Conservation (phyloP, 2,888 invertebrate species). For the Heliconius erato region DNA sequence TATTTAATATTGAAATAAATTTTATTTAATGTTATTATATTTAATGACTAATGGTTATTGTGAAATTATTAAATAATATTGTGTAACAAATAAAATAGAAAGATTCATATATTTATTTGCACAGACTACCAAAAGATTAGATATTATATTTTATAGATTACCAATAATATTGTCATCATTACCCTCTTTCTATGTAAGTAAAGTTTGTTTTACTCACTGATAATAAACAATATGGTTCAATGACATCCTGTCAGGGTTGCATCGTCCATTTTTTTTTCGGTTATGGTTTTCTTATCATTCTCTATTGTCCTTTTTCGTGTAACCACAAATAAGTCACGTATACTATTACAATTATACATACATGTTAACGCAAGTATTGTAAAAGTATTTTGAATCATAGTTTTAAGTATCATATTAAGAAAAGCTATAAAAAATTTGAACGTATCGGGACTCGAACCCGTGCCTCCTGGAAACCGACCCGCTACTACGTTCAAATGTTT, state of each 20-base stretch:
- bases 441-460: too few species aligned
- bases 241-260: slow-evolving; percentile 18
- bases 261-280: not conserved
- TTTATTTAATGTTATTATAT: slow-evolving; percentile 1
- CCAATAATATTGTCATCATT: not conserved
- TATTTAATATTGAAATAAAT: slow-evolving; percentile 10
- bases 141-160: too few species aligned
- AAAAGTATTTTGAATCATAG: not conserved
- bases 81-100: not conserved
- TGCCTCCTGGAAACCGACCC: too few species aligned
- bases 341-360: not conserved
- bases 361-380: not conserved
- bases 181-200: not conserved
- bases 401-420: not conserved
- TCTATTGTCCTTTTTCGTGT: not conserved
- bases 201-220: not conserved
- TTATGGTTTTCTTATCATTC: not conserved
- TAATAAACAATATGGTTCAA: not conserved
- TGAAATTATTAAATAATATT: not conserved
- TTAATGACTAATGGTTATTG: not conserved
- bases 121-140: too few species aligned
- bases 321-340: not conserved
- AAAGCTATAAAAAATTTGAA: too few species aligned
- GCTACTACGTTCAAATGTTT: too few species aligned
- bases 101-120: too few species aligned